Conservation (phyloP, 2,797 vertebrate species). For the Spheniscus humboldti region DNA sequence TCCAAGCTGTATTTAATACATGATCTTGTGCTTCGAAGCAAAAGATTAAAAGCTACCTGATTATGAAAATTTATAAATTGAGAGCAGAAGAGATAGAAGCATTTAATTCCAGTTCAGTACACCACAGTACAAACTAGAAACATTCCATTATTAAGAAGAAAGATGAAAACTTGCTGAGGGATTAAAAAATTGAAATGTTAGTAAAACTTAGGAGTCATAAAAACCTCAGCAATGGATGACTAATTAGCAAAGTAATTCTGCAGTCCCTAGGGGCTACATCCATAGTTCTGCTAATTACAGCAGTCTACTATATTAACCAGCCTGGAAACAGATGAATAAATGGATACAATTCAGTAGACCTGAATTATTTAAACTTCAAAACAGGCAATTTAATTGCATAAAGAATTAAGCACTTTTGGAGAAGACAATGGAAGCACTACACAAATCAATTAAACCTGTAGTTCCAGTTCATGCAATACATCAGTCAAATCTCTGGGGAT, state of each 20-base stretch:
- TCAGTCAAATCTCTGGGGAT: not conserved
- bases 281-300: not conserved
- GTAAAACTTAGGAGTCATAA: not conserved
- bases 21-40: not conserved
- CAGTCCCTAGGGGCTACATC: not conserved
- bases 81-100: not conserved
- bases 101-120: not conserved
- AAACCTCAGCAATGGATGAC: not conserved
- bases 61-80: not conserved
- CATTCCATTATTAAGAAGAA: not conserved
- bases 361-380: not conserved
- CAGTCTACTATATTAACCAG: not conserved
- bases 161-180: not conserved
- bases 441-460: not conserved
- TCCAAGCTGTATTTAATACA: not conserved
- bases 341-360: not conserved
- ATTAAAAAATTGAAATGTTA: slow-evolving; percentile 21
- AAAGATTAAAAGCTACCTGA: not conserved
- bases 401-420: slow-evolving; percentile 28
- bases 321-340: not conserved
- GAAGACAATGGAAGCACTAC: not conserved
- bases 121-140: not conserved
- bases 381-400: not conserved
- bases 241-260: slow-evolving; percentile 31
- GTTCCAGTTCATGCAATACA: not conserved